Conservation (phyloP, 2,113 vertebrate species). For the Otus sunia region DNA sequence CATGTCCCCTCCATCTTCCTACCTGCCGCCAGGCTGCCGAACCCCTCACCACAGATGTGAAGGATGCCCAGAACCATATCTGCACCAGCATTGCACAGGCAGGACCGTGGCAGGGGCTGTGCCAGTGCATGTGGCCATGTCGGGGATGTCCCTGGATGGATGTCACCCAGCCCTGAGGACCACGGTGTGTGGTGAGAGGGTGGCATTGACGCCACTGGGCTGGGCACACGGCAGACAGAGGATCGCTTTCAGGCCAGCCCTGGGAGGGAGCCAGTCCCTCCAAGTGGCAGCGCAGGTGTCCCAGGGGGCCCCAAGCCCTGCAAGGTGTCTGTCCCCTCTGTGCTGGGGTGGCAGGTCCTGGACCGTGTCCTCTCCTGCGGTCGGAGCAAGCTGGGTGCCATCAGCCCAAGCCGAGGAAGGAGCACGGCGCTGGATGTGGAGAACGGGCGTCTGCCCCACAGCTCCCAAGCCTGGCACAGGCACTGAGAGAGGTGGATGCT, state of each 20-base stretch:
- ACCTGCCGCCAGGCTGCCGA: neutral
- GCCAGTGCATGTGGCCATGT: fast-evolving
- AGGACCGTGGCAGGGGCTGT: neutral
- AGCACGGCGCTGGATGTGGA: neutral
- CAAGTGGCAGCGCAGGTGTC: neutral
- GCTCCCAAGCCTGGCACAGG: neutral
- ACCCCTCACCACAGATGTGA: fast-evolving
- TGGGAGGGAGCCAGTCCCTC: neutral
- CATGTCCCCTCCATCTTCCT: fast-evolving
- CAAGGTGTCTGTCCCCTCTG: neutral
- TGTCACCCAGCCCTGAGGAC: neutral
- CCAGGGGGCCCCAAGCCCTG: neutral
- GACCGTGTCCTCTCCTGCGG: neutral
- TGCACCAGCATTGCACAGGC: fast-evolving
- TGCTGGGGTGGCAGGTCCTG: fast-evolving
- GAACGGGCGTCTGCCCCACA: fast-evolving
- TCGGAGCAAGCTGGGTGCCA: fast-evolving
- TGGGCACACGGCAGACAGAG: neutral
- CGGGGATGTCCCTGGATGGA: neutral
- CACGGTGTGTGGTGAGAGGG: fast-evolving
- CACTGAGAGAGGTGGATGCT: neutral
- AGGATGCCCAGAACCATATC: neutral
- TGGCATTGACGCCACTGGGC: neutral
- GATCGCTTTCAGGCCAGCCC: neutral
- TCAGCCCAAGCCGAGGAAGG: neutral